Evolutionary conservation across 1,140 invertebrate species (phyloP), one percentile per base, ranked within the genome.

Genomic region (Bicyclus anynana): DNA sequence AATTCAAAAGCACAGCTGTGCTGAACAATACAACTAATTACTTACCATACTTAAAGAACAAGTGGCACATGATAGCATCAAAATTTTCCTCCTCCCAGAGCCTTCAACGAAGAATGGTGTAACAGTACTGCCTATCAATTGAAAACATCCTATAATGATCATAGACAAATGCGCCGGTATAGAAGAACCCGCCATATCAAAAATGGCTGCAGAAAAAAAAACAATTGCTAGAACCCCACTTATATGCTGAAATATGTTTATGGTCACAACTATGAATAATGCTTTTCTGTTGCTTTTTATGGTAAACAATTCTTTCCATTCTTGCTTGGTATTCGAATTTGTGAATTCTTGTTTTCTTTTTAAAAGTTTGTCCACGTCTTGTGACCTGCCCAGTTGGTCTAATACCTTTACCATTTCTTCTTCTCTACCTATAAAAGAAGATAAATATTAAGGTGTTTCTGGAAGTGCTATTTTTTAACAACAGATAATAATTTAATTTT

Each of bases 141-240:
- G 90, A 9, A 91, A 89, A 10, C 56, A 33, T 47, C 68, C 72
- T 21, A 79, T 59, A 13, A 72, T 67, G 26, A 80, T 71, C 5
- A 72, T 69, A 0, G 67, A 63, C 53, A 74, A 35, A 42, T 67
- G 44, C 9, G 69, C 58, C 27, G 63, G 26, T 18, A 81, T 50
- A 5, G 67, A 68, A 4, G 74, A 74, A 14, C 56, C 67, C n/a
- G 76, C 78, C 5, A 70, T 57, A 52, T 80, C 52, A 37, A 84
- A 91, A 68, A 85, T 91, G 2, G 74, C 67, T 0, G 87, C 84
- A 0, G 90, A 81, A 56, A 91, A 91, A 55, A 91, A 91, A 54
- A 90, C 83, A 5, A 92, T 69, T 3, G 84, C 89, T 61, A 90
- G 67, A 20, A 86, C 67, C 17, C 71, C 67, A 83, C 66, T 68